Evolutionary conservation across 2,888 invertebrate genomes (phyloP).

Genomic region (Sphaerophoria taeniata): DNA sequence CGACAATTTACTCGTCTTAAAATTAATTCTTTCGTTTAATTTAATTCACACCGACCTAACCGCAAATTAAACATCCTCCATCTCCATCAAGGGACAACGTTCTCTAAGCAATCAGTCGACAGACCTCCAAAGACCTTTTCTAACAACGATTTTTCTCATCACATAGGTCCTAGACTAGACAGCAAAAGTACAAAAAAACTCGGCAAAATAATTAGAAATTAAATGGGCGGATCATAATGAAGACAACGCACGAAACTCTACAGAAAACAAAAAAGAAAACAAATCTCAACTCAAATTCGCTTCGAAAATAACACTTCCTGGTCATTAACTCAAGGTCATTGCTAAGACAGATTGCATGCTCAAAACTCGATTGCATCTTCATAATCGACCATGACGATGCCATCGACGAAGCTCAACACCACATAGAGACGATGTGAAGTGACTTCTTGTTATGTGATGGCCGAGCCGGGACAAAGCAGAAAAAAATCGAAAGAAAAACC

Average conservation of each 20-base stretch:
- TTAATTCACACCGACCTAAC: conserved; percentile 42
- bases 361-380: conserved; percentile 62
- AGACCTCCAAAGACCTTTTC: conserved; percentile 8
- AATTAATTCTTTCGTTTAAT: conserved; percentile 52
- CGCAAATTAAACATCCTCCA: conserved; percentile 38
- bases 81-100: conserved; percentile 38
- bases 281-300: conserved; percentile 5
- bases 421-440: not conserved
- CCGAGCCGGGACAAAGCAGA: conserved; percentile 5
- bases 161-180: conserved; percentile 18
- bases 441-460: not conserved
- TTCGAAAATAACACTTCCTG: conserved; percentile 58
- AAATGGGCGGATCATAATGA: conserved; percentile 51
- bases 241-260: conserved; percentile 27
- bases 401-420: not conserved
- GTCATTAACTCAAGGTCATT: conserved; percentile 73
- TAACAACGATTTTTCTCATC: conserved; percentile 54
- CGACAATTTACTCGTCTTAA: conserved; percentile 54
- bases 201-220: conserved; percentile 55
- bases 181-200: conserved; percentile 13
- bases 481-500: not conserved
- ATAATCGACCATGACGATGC: conserved; percentile 53
- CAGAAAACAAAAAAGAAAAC: not conserved
- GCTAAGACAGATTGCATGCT: conserved; percentile 67
- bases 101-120: not conserved